A percentile compares a stretch with the other conserved stretches of the same genome.
phyloP scores from a whole-genome alignment of 1,140 invertebrate genomes.

The Caenorhabditis inopinata region DNA sequence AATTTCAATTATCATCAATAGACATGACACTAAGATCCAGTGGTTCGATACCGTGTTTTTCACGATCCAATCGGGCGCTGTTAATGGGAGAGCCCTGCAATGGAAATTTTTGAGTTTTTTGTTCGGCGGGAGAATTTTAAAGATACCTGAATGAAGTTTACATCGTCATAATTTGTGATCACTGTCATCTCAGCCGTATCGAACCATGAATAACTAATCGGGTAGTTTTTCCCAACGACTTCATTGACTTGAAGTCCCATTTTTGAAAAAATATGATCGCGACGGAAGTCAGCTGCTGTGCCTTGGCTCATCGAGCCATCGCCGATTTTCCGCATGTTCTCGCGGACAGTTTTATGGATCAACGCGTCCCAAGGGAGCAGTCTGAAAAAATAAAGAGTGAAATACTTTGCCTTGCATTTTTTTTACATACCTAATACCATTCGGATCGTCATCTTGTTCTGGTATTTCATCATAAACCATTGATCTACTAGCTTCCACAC shows the following conservation, averaged over 20 bases:
- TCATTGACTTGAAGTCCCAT: neutral
- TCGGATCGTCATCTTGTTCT: neutral
- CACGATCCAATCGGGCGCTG: neutral
- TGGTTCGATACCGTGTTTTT: neutral
- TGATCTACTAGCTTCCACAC: neutral
- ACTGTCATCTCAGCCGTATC: neutral
- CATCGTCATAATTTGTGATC: neutral
- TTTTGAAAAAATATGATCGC: neutral
- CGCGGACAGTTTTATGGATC: neutral
- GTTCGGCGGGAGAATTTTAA: no score
- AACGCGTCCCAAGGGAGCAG: neutral
- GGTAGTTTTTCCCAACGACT: constrained; percentile 1
- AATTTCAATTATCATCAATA: no score
- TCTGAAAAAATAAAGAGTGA: neutral
- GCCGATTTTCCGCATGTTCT: neutral
- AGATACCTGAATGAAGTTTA: neutral
- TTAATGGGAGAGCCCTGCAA: neutral
- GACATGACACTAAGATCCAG: no score
- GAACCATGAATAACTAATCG: neutral
- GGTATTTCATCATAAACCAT: neutral
- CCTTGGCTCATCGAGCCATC: neutral
- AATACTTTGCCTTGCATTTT: no score
- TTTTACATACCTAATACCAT: neutral
- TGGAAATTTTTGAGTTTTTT: no score
- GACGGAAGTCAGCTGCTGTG: neutral